Evolutionary conservation across 2,797 vertebrate species (phyloP).

Genomic region (Acanthis flammea): DNA sequence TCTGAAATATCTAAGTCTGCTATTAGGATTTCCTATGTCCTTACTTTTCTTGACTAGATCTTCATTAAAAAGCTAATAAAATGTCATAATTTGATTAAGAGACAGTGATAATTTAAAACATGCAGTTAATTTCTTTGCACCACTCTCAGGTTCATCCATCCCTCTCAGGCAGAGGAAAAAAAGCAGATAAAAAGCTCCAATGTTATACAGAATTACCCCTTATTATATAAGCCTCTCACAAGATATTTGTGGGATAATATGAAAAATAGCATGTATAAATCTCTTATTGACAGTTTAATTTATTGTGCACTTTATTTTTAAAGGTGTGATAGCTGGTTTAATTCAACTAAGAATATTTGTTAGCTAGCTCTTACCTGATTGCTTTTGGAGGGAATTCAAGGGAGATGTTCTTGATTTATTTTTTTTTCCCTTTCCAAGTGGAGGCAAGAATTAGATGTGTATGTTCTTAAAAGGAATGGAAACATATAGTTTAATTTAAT

Average conservation of each 20-base stretch:
- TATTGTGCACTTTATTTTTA: not conserved
- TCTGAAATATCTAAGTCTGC: not conserved
- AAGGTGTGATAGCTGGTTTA: not conserved
- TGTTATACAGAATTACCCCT: not conserved
- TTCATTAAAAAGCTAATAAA: not conserved
- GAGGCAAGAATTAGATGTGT: not conserved
- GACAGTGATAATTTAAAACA: not conserved
- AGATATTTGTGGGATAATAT: not conserved
- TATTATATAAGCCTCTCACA: not conserved
- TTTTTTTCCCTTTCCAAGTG: not conserved
- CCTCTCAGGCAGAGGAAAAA: not conserved
- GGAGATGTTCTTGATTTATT: not conserved
- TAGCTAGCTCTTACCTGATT: not conserved
- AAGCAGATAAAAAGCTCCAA: not conserved
- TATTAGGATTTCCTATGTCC: not conserved
- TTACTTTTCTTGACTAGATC: not conserved
- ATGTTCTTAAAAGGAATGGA: not conserved
- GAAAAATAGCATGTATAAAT: not conserved
- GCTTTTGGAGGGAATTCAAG: not conserved
- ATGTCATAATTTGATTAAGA: not conserved
- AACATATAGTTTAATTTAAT: not conserved
- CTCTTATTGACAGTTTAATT: not conserved
- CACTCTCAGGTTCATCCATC: not conserved
- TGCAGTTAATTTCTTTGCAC: not conserved
- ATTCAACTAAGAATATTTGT: not conserved